Percentiles rank a stretch among this genome's conserved stretches.
Evolutionary conservation across 2,888 invertebrate genomes (phyloP).

Genomic region (Doris montereyensis): DNA sequence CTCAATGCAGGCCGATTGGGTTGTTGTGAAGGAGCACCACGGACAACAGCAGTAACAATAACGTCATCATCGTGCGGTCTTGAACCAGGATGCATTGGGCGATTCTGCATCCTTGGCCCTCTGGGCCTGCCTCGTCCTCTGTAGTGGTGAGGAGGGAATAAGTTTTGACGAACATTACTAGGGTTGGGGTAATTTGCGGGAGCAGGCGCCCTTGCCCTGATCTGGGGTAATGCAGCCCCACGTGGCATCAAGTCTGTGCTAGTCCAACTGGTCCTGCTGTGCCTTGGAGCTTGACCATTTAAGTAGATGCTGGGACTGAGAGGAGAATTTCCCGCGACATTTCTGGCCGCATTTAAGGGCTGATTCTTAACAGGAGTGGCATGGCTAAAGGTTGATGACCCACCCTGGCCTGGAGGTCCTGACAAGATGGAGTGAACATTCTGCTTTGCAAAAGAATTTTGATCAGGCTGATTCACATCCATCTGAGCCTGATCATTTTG

Average conservation of each 20-base stretch:
- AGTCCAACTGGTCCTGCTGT: conserved; percentile 28
- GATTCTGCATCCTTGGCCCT: background rate
- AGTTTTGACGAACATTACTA: conserved; percentile 7
- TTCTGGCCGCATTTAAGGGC: too few relatives aligned
- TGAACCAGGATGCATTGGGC: background rate
- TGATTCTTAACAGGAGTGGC: too few relatives aligned
- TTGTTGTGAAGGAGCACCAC: background rate
- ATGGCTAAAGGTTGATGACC: too few relatives aligned
- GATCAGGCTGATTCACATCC: too few relatives aligned
- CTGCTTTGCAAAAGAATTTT: too few relatives aligned
- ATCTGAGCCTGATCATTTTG: too few relatives aligned
- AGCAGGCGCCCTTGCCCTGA: background rate
- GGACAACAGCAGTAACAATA: conserved; percentile 32
- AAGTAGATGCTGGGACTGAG: conserved; percentile 41
- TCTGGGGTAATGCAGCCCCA: background rate
- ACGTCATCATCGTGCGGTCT: conserved; percentile 33
- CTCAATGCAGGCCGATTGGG: background rate
- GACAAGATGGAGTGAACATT: too few relatives aligned
- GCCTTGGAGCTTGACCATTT: conserved; percentile 35
- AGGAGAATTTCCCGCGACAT: conserved; percentile 1
- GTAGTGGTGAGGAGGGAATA: background rate
- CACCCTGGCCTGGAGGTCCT: too few relatives aligned
- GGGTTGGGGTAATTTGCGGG: background rate
- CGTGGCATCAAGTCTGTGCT: background rate
- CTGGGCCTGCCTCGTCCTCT: background rate